phyloP scores from a whole-genome alignment of 2,888 invertebrate species.

The Xanthorhoe designata region DNA sequence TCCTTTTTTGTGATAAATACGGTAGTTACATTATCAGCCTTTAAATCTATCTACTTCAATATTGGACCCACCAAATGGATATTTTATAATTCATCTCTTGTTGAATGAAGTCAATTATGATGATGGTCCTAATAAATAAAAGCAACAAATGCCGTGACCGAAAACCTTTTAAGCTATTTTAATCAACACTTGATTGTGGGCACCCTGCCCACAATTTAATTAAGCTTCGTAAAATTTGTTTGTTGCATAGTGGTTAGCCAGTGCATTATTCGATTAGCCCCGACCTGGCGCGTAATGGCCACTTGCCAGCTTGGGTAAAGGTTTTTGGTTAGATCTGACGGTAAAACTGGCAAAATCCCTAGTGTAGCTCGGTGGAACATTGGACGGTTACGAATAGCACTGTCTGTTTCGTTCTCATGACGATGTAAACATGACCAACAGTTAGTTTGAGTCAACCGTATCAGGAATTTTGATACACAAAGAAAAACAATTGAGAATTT shows the following conservation, averaged over 20 bases:
- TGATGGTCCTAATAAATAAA: no score
- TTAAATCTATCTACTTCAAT: no score
- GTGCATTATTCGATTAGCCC: conserved; percentile 62
- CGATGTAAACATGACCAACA: no score
- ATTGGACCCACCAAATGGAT: no score
- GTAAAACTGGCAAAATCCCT: background rate
- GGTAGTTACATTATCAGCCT: no score
- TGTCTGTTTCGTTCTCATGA: no score
- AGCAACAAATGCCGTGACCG: background rate
- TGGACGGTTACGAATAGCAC: background rate
- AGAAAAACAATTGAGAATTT: no score
- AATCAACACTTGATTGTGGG: conserved; percentile 21
- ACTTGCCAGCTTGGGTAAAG: conserved; percentile 12
- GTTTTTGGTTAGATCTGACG: conserved; percentile 9
- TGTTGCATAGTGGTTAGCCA: conserved; percentile 54
- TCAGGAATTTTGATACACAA: no score
- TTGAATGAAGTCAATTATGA: no score
- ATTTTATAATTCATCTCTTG: no score
- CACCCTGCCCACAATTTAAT: conserved; percentile 23
- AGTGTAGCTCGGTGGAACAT: background rate
- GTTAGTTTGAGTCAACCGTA: no score
- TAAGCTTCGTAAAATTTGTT: conserved; percentile 53
- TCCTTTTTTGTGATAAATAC: no score
- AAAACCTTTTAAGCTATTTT: conserved; percentile 4
- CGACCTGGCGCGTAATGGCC: conserved; percentile 55